These are phyloP conservation scores for Phainopepla nitens DNA, from an alignment of 2,113 vertebrate genomes.

Conservation along the genomic window DNA sequence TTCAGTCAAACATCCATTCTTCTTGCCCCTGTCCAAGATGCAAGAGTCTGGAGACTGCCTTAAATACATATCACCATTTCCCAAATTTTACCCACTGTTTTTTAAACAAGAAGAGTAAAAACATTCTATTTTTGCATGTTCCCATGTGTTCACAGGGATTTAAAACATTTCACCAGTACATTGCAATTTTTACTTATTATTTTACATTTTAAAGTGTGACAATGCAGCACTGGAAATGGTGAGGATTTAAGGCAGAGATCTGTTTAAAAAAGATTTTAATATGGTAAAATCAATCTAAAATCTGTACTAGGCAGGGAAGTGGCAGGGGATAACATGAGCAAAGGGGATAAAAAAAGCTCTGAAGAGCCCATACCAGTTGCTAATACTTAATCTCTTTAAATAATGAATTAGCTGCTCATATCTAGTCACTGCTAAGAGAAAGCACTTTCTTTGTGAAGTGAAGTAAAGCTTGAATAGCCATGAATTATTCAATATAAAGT, in stretches of 20 bases:
- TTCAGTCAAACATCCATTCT: neutral
- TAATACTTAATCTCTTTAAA: constrained; percentile 97
- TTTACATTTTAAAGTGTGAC: constrained; percentile 59
- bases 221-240: constrained; percentile 51
- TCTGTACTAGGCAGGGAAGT: constrained; percentile 69
- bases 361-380: constrained; percentile 77
- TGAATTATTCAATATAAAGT: constrained; percentile 99
- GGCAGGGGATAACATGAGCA: constrained; percentile 78
- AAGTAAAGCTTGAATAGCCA: constrained; percentile 96
- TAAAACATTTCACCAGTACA: constrained; percentile 4
- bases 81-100: constrained; percentile 8
- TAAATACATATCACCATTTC: constrained; percentile 10
- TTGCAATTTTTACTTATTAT: neutral
- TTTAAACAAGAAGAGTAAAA: constrained; percentile 38
- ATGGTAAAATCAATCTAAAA: constrained; percentile 77
- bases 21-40: neutral
- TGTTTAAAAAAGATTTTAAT: constrained; percentile 61
- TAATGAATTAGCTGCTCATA: constrained; percentile 99
- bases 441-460: constrained; percentile 97
- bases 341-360: constrained; percentile 83
- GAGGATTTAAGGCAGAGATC: constrained; percentile 41
- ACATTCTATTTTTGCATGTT: neutral
- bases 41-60: neutral
- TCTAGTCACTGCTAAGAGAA: constrained; percentile 94
- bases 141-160: neutral